A percentile compares a stretch with the other conserved stretches of the same genome.
Evolutionary conservation across 1,140 invertebrate species (phyloP).

Genomic region (Leptinotarsa undecemlineata): DNA sequence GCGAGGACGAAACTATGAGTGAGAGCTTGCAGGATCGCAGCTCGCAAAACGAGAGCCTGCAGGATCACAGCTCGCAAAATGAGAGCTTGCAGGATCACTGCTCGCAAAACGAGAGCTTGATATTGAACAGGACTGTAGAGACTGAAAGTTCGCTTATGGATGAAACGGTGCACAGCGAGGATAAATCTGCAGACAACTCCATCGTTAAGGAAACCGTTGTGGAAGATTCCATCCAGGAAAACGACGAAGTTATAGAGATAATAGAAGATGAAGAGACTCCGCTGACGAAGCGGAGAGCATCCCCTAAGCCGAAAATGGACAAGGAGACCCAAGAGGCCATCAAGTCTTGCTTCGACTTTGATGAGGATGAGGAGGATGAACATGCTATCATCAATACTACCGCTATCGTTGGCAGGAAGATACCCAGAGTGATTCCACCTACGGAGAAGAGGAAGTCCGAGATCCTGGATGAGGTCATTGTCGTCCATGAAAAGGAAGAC

Average conservation of each 20-base stretch:
- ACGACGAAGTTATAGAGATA: neutral
- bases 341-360: constrained; percentile 64
- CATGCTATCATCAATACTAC: constrained; percentile 47
- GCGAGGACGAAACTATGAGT: constrained; percentile 43
- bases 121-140: constrained; percentile 20
- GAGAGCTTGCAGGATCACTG: neutral
- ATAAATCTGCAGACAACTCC: neutral
- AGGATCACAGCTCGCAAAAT: neutral
- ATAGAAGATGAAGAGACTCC: neutral
- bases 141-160: constrained; percentile 39
- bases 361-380: constrained; percentile 62
- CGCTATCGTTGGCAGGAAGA: constrained; percentile 57
- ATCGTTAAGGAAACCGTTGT: neutral
- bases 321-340: constrained; percentile 45
- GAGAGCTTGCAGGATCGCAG: neutral
- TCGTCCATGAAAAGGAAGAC: constrained; percentile 26
- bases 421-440: constrained; percentile 54
- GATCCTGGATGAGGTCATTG: constrained; percentile 25
- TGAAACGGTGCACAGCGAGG: neutral
- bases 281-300: constrained; percentile 19
- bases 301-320: neutral
- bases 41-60: too few relatives aligned
- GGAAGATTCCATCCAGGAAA: neutral
- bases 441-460: constrained; percentile 42
- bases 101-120: neutral